Percentiles rank a stretch among this genome's conserved stretches.
Conservation (phyloP, 2,797 vertebrate species). For the Hoplostethus atlanticus region DNA sequence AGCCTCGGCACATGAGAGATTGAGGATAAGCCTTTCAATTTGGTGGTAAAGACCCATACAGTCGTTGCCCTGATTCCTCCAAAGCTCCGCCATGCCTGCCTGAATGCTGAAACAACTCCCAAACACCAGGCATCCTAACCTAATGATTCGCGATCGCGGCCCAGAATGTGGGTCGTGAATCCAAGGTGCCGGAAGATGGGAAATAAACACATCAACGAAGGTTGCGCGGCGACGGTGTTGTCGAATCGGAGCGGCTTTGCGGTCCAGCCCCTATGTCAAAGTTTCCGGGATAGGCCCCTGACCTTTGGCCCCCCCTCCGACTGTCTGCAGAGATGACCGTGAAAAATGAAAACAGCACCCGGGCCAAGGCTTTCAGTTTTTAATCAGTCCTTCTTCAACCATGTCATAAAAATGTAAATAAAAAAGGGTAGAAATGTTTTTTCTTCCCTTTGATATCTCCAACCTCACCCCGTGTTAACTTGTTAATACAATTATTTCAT, state of each 20-base stretch:
- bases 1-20: constrained; percentile 21
- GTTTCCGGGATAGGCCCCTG: neutral
- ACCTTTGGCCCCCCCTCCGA: neutral
- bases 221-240: neutral
- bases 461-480: constrained; percentile 30
- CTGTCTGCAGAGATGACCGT: neutral
- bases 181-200: constrained; percentile 7
- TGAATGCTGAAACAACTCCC: constrained; percentile 33
- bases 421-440: constrained; percentile 10
- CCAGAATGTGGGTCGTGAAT: constrained; percentile 3
- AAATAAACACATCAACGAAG: constrained; percentile 9
- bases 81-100: constrained; percentile 26
- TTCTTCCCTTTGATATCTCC: constrained; percentile 28
- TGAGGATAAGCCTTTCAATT: constrained; percentile 39
- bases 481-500: constrained; percentile 48
- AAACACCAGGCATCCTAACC: constrained; percentile 3
- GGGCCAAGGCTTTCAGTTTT: constrained; percentile 4
- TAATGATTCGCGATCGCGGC: neutral
- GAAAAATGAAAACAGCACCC: neutral
- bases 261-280: neutral
- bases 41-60: constrained; percentile 30
- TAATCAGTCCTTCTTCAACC: constrained; percentile 1
- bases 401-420: constrained; percentile 4
- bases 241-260: neutral
- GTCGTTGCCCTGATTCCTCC: constrained; percentile 24